Conservation (phyloP, 2,888 invertebrate genomes). For the Drosophila koepferae region DNA sequence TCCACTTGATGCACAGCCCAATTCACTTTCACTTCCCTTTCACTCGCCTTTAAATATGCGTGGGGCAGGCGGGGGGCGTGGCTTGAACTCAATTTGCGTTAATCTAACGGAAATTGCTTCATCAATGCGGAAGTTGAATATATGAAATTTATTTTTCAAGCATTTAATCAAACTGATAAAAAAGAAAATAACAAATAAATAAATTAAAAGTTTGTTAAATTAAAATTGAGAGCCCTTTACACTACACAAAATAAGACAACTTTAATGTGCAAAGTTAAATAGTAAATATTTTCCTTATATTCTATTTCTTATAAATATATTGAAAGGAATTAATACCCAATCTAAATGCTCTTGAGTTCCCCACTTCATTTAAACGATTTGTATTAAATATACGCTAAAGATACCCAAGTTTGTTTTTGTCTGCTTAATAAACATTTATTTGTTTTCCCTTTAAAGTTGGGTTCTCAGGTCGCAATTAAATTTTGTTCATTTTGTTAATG, state of each 20-base stretch:
- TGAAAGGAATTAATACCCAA: neutral
- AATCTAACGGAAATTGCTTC: constrained; percentile 74
- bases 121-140: constrained; percentile 69
- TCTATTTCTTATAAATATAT: neutral
- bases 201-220: constrained; percentile 1
- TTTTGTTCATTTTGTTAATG: constrained; percentile 47
- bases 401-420: neutral
- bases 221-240: neutral
- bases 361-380: neutral
- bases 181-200: constrained; percentile 17
- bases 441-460: constrained; percentile 23
- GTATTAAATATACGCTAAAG: neutral
- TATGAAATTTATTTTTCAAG: constrained; percentile 60
- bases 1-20: constrained; percentile 55
- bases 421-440: constrained; percentile 15
- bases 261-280: neutral
- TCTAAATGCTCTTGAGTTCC: neutral
- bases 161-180: constrained; percentile 50
- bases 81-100: constrained; percentile 64
- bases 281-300: too few relatives aligned
- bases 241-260: neutral
- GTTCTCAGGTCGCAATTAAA: constrained; percentile 24
- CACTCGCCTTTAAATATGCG: constrained; percentile 6
- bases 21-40: constrained; percentile 71
- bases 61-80: constrained; percentile 8